A percentile compares a stretch with the other conserved stretches of the same genome.
Evolutionary conservation across 2,797 vertebrate species (phyloP).

Genomic region (Rhinichthys osculus): DNA sequence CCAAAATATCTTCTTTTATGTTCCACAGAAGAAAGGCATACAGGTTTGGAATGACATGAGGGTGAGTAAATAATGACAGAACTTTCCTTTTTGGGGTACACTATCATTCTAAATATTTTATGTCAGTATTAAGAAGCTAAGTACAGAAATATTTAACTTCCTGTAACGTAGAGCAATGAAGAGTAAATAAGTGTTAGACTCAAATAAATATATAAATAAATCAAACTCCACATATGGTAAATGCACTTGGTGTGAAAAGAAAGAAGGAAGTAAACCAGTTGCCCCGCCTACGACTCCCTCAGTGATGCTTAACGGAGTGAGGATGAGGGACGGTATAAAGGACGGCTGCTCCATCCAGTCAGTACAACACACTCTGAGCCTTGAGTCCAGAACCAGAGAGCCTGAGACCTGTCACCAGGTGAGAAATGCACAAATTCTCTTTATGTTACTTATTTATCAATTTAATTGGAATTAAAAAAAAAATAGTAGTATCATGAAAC

Average conservation of each 20-base stretch:
- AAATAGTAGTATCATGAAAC: background rate
- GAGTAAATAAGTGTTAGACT: background rate
- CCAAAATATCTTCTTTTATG: background rate
- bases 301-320: background rate
- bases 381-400: background rate
- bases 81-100: too few relatives aligned
- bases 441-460: background rate
- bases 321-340: conserved; percentile 5
- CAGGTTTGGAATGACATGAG: background rate
- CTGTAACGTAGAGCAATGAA: background rate
- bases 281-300: background rate
- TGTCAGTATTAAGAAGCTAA: background rate
- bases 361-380: conserved; percentile 2
- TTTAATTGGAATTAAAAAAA: background rate
- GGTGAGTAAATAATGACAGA: background rate
- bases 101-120: background rate
- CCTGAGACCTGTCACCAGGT: background rate
- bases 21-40: background rate
- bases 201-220: conserved; percentile 8
- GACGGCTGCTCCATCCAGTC: background rate
- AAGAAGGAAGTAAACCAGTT: conserved; percentile 36
- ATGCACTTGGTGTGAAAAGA: conserved; percentile 2
- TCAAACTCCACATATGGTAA: background rate
- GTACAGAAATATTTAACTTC: background rate
- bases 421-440: background rate